A percentile compares a stretch with the other conserved stretches of the same genome.
These are phyloP conservation scores for Lethenteron camtschaticum DNA, from an alignment of 2,113 vertebrate genomes.

Conservation along the genomic window DNA sequence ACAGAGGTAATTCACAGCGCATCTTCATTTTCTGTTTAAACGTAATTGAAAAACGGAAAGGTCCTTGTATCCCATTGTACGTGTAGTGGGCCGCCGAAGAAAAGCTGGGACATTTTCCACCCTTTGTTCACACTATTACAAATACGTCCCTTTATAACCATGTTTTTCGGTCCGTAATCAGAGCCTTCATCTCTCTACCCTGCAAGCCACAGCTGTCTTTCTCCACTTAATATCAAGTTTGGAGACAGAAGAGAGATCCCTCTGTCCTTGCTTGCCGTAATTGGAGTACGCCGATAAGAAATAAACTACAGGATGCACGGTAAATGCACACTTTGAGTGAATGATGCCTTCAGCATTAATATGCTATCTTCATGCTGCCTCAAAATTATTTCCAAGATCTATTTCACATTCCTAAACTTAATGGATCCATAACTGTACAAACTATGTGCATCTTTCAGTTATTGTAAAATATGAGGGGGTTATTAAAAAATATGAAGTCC, in stretches of 20 bases:
- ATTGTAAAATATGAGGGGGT: too few relatives aligned
- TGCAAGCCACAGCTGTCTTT: slow-evolving; percentile 1
- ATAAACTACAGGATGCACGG: slow-evolving; percentile 5
- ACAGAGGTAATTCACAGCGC: too few relatives aligned
- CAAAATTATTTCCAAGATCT: not conserved
- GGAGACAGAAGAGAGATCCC: slow-evolving; percentile 4
- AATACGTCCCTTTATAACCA: not conserved
- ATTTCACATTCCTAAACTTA: slow-evolving; percentile 2
- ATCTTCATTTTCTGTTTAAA: too few relatives aligned
- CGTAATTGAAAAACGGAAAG: too few relatives aligned
- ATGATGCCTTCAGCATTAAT: slow-evolving; percentile 3
- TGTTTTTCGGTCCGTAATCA: slow-evolving; percentile 2
- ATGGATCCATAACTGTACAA: not conserved
- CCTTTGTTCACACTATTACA: not conserved
- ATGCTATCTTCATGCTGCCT: slow-evolving; percentile 3
- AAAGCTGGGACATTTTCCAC: too few relatives aligned
- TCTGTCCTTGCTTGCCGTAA: slow-evolving; percentile 3
- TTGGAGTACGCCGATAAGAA: slow-evolving; percentile 2
- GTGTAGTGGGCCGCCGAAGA: too few relatives aligned
- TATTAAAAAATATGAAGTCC: too few relatives aligned
- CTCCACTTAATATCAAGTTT: slow-evolving; percentile 5
- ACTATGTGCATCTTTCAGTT: too few relatives aligned
- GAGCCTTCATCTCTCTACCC: slow-evolving; percentile 3
- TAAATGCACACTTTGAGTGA: slow-evolving; percentile 5
- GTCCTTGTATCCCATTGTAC: too few relatives aligned